Base-by-base conservation (phyloP, 2,113 vertebrate genomes). In the Gallinago jamesoni region DNA sequence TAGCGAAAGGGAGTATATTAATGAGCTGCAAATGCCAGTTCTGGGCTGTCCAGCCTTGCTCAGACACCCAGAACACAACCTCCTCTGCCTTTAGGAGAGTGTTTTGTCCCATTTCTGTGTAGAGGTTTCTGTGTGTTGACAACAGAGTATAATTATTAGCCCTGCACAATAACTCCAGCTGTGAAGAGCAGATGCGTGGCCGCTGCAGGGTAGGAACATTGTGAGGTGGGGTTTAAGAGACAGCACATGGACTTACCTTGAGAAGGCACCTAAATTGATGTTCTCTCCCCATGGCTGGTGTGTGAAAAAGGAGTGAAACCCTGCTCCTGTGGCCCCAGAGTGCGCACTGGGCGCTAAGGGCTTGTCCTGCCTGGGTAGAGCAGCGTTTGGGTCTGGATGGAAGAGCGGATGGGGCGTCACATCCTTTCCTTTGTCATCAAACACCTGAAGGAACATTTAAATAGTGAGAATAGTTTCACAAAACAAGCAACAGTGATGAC, bases 371-470 rank as follows among this genome's bases (percentile, higher is more conserved):
- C 96, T 98, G 39, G 41, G 9, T 18, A 43, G 90, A 18, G 53
- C 30, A 33, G 97, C 13, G 9, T 75, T 93, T n/a, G 97, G 95
- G 33, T 99, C 98, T 21, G 96, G 82, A 30, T 56, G 97, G 92
- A 97, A 98, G 67, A 99, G 98, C 3, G 98, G 98, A n/a, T 16
- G 97, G 8, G 99, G 99, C 7, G 99, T 99, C 78, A 99, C 98
- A 22, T 99, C 98, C 89, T 97, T 98, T 52, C 98, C 98, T 16
- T 97, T 84, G 3, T 97, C 96, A 96, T 99, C 99, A 75, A 98
- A 97, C 80, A 99, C 98, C 99, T 99, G 91, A 14, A 89, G 94
- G 75, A 92, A 96, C 27, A 75, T 74, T 43, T 23, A 41, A 96
- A 84, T 39, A 62, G 94, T 87, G 59, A 76, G 55, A 33, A 91